These are phyloP conservation scores for Castor canadensis DNA, from an alignment of 2,113 vertebrate species.

Conservation along the genomic window DNA sequence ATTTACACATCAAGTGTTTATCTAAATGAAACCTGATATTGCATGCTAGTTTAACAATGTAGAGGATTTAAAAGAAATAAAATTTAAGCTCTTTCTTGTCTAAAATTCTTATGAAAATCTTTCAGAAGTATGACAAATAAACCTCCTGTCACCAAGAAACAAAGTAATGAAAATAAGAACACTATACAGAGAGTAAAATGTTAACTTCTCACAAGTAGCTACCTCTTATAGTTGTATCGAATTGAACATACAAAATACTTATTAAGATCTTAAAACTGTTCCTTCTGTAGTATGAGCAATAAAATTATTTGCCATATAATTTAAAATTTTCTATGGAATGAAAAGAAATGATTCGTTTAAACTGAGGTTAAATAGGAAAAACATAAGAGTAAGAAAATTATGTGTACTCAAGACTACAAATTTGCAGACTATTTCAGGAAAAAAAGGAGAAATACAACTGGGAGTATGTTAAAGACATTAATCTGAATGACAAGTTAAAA, in stretches of 20 bases:
- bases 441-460: too few relatives aligned
- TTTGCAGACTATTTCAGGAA: too few relatives aligned
- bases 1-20: not conserved
- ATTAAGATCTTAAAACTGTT: not conserved
- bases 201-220: rapidly evolving
- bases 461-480: too few relatives aligned
- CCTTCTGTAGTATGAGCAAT: not conserved
- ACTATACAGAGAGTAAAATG: not conserved
- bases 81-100: not conserved
- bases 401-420: not conserved
- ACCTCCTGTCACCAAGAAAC: not conserved
- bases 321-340: not conserved
- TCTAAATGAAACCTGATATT: not conserved
- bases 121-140: not conserved
- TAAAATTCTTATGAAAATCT: not conserved
- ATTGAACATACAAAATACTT: not conserved
- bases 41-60: not conserved
- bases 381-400: not conserved
- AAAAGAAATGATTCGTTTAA: not conserved
- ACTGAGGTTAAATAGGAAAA: not conserved
- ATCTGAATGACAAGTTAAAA: too few relatives aligned
- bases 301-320: not conserved
- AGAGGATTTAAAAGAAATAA: not conserved
- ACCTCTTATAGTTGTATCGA: not conserved
- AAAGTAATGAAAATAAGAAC: not conserved